Base-by-base conservation (phyloP, 2,888 invertebrate genomes). In the Ommatoiulus sabulosus region DNA sequence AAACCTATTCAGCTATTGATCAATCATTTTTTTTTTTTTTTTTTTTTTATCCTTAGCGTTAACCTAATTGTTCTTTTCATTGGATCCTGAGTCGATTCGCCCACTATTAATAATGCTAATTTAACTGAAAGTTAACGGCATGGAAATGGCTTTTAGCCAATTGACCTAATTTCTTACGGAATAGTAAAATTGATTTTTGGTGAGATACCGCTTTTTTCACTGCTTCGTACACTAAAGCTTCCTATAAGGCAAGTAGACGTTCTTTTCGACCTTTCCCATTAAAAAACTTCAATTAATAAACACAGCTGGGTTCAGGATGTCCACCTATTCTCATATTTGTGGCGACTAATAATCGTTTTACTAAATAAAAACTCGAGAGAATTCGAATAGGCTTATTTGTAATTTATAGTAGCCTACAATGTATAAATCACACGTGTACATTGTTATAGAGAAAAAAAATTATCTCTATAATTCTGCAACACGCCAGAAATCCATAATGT, bases 71-170 rank as follows among this genome's bases (percentile, higher is more conserved):
- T 72, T 72, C 72, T 24, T 72, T 24, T 72, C 72, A 8, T 10
- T 72, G 72, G 24, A 72, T 72, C 24, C 72, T 10, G 6, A 24
- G 24, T 72, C 24, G 72, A 72, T 72, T 72, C 72, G 72, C 72
- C 72, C 72, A 72, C 72, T 72, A 72, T 72, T 24, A 72, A 72
- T 72, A 72, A 72, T 72, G 72, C 72, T 72, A 72, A 72, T 72
- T 72, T 72, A 72, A 72, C 72, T 24, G 72, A 72, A 72, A 24
- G 72, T 72, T 72, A 72, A 72, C 72, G 72, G 72, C 24, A 8
- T 6, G 8, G 72, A 72, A 72, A 72, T 72, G 72, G 72, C 72
- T 72, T 24, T 72, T 72, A 72, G 72, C 72, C 72, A 72, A 72
- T 72, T 72, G 72, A 72, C 72, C 72, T 24, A 35, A 72, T 72